Evolutionary conservation across 2,888 invertebrate genomes (phyloP).

Genomic region (Aleiodes leptofemur): DNA sequence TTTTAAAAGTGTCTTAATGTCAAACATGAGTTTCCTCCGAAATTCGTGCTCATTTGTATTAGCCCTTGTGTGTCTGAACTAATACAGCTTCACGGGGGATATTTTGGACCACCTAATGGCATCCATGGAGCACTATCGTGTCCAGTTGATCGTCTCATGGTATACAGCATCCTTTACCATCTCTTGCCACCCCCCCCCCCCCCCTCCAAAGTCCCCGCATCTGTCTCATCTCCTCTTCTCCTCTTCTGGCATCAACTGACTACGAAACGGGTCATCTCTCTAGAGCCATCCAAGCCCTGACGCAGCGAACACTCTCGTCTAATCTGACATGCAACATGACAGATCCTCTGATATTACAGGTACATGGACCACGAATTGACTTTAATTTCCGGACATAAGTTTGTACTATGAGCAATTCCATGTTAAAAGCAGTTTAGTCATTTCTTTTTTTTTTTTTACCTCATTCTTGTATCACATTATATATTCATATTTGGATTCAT

Average conservation of each 20-base stretch:
- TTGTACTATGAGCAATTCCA: constrained; percentile 11
- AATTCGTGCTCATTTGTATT: constrained; percentile 14
- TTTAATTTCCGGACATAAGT: constrained; percentile 54
- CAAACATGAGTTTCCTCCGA: background rate
- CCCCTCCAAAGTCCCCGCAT: background rate
- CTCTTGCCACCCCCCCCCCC: no score
- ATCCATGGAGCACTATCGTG: background rate
- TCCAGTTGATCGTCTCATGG: constrained; percentile 19
- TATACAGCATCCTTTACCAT: background rate
- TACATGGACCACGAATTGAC: constrained; percentile 58
- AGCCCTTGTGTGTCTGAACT: background rate
- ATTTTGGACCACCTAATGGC: constrained; percentile 21
- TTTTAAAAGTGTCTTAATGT: no score
- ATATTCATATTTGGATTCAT: no score
- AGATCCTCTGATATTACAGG: constrained; percentile 58
- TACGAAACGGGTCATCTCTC: constrained; percentile 45
- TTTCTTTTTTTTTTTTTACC: no score
- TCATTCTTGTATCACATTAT: no score
- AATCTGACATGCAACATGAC: constrained; percentile 66
- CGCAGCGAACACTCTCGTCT: constrained; percentile 55
- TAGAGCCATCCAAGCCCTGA: constrained; percentile 47
- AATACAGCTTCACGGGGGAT: background rate
- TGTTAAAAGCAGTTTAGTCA: background rate
- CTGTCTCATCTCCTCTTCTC: background rate
- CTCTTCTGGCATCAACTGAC: constrained; percentile 16